These are phyloP conservation scores for Hydrotaea diabolus DNA, from an alignment of 2,888 invertebrate species.

Conservation along the genomic window DNA sequence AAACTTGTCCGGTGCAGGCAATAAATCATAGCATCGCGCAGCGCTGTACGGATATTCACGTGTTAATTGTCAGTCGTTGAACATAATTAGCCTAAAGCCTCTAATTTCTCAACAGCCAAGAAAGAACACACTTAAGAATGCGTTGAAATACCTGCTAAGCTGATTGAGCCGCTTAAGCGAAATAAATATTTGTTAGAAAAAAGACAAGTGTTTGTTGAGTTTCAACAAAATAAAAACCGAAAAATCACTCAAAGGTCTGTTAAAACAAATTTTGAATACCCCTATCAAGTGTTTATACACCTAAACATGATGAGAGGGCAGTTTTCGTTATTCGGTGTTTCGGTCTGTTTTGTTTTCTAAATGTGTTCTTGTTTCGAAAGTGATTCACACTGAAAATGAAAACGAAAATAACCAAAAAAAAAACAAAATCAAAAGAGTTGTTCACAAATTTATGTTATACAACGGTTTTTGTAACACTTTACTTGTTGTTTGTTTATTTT, in stretches of 20 bases:
- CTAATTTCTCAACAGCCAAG: background rate
- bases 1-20: background rate
- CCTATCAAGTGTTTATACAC: background rate
- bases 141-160: background rate
- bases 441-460: constrained; percentile 44
- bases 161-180: background rate
- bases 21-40: background rate
- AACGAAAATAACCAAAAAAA: constrained; percentile 16
- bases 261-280: too few relatives aligned
- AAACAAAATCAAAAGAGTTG: background rate
- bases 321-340: too few relatives aligned
- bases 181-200: background rate
- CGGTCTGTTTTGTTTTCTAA: too few relatives aligned
- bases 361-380: constrained; percentile 31
- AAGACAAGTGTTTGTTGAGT: background rate
- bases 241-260: background rate
- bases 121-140: background rate
- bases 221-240: too few relatives aligned
- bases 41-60: background rate
- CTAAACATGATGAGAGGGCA: constrained; percentile 13
- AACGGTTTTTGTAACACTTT: constrained; percentile 52
- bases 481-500: background rate
- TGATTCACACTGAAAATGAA: constrained; percentile 20
- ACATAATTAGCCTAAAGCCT: constrained; percentile 25
- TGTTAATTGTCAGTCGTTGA: constrained; percentile 2